Percentiles rank a stretch among this genome's conserved stretches.
Conservation (phyloP, 1,140 invertebrate species). For the Armadillidium nasatum region DNA sequence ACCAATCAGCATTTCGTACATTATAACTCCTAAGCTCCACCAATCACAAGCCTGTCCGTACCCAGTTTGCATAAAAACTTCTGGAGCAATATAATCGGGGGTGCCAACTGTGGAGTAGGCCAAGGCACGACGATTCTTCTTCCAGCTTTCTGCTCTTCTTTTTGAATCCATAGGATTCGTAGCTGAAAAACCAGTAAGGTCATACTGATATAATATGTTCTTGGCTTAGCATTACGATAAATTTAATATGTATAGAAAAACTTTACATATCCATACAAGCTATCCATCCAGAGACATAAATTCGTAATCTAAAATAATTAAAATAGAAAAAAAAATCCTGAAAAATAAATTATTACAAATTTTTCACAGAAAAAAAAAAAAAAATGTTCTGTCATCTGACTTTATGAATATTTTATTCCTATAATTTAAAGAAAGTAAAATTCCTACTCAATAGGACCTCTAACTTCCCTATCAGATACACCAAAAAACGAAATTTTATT, state of each 20-base stretch:
- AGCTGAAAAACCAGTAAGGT: conserved; percentile 30
- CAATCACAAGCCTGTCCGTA: conserved; percentile 97
- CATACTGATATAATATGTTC: background rate
- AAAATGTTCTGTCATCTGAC: too few species aligned
- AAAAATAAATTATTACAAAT: too few species aligned
- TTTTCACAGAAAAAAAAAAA: too few species aligned
- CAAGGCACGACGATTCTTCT: conserved; percentile 86
- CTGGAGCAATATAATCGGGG: conserved; percentile 99
- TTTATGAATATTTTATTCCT: too few species aligned
- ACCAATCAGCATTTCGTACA: conserved; percentile 99
- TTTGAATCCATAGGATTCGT: conserved; percentile 89
- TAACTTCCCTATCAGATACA: too few species aligned
- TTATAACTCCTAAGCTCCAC: conserved; percentile 99
- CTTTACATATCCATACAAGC: background rate
- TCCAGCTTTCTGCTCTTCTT: conserved; percentile 95
- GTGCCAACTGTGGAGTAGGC: conserved; percentile 97
- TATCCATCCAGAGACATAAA: background rate
- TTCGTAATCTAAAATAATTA: too few species aligned
- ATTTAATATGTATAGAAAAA: background rate
- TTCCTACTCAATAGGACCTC: too few species aligned
- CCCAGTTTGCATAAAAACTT: conserved; percentile 95
- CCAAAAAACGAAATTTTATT: too few species aligned
- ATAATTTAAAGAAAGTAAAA: too few species aligned
- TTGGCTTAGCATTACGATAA: background rate
- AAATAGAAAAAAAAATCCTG: too few species aligned